Evolutionary conservation across 2,113 vertebrate genomes (phyloP), one percentile per base, ranked within the genome.

Genomic region (Tragelaphus imberbis): DNA sequence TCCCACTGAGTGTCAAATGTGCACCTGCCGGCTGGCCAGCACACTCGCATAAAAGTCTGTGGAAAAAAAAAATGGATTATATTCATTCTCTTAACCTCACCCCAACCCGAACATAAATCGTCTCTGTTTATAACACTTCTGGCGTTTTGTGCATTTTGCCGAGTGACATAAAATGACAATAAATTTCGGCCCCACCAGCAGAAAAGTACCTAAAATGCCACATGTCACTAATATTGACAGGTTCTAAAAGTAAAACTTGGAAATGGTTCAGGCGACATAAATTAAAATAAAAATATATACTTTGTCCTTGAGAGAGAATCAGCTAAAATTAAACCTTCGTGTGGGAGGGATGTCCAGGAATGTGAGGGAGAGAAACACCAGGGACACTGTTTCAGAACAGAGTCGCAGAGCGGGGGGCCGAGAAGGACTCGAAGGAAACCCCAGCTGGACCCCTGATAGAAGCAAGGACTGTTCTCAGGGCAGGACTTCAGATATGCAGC

Each of bases 241-340:
- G 95, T 98, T 97, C 97, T 98, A 97, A 98, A 98, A 98, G 98
- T 98, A 95, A 98, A 97, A 98, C 96, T 98, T 98, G 98, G 98
- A 98, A 98, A 93, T 77, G 92, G 93, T 98, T 98, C 98, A 98
- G 97, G 77, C 1, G 36, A 95, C 95, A 98, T 98, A 98, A 98
- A 98, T 98, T 98, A 98, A 98, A 98, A 98, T 97, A 97, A 98
- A 98, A 97, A 98, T 96, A 97, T 89, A 94, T 77, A 96, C 97
- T 96, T 98, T 97, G 98, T 97, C 97, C 98, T 98, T 98, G 97
- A 97, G 93, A 97, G 84, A 84, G 94, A 97, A 98, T 95, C 71
- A 88, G 95, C 97, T 98, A 96, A 97, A 97, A 97, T 98, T 97
- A 97, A 97, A 96, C 93, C 82, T 58, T 3, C 0, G 19, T 16